Evolutionary conservation across 2,113 vertebrate species (phyloP).

Genomic region (Athene noctua): DNA sequence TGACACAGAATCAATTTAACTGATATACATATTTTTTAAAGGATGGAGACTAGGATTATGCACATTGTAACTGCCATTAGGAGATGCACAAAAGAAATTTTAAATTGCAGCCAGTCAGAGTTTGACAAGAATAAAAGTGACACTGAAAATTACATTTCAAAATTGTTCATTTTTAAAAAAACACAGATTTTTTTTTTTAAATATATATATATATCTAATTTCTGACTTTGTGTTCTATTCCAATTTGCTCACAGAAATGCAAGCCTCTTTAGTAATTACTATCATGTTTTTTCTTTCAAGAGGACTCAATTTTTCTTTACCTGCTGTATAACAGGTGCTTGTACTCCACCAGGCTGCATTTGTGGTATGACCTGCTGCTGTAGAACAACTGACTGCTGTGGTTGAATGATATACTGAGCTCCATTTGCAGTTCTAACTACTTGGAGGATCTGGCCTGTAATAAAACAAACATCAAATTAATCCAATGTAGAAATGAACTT

Average conservation of each 20-base stretch:
- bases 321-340: slow-evolving; percentile 97
- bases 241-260: background rate
- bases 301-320: slow-evolving; percentile 63
- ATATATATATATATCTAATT: background rate
- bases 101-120: background rate
- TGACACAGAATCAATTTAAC: background rate
- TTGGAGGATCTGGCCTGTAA: slow-evolving; percentile 92
- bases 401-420: slow-evolving; percentile 93
- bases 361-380: slow-evolving; percentile 92
- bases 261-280: background rate
- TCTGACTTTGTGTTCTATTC: background rate
- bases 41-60: background rate
- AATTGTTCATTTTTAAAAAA: background rate
- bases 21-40: background rate
- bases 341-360: slow-evolving; percentile 94
- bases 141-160: background rate
- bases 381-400: slow-evolving; percentile 92
- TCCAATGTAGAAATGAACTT: background rate
- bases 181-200: background rate
- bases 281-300: background rate
- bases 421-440: slow-evolving; percentile 92
- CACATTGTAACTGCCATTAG: background rate
- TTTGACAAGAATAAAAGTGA: background rate
- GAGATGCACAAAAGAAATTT: background rate
- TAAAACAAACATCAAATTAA: background rate